Evolutionary conservation across 2,888 invertebrate species (phyloP).

Genomic region (Odontothrips loti): DNA sequence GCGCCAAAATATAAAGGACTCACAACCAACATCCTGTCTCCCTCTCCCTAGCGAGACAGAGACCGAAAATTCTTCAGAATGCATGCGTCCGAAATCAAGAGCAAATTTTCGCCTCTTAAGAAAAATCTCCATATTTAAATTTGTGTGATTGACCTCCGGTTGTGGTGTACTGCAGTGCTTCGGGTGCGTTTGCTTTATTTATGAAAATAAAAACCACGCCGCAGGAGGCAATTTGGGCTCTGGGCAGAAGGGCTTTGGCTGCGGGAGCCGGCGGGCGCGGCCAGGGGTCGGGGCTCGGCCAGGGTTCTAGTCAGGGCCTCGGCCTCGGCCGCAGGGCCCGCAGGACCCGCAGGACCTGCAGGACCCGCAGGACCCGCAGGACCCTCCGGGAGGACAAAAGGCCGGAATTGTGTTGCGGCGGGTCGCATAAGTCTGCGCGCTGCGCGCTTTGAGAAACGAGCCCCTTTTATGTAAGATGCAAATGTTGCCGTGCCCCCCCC

Average conservation of each 20-base stretch:
- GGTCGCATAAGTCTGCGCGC: slow-evolving; percentile 19
- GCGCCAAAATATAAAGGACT: too few relatives aligned
- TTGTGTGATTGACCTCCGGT: too few relatives aligned
- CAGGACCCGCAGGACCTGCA: background rate
- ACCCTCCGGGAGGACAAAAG: slow-evolving; percentile 11
- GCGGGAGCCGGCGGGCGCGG: background rate
- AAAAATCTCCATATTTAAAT: too few relatives aligned
- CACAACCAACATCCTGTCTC: too few relatives aligned
- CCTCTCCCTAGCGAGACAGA: too few relatives aligned
- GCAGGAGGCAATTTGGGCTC: background rate
- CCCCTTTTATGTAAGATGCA: slow-evolving; percentile 26
- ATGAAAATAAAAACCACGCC: too few relatives aligned
- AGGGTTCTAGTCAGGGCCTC: background rate
- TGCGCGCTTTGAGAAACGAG: slow-evolving; percentile 20
- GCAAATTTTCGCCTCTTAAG: too few relatives aligned
- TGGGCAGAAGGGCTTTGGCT: background rate
- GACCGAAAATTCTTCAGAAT: too few relatives aligned
- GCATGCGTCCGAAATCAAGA: too few relatives aligned
- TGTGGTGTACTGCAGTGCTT: too few relatives aligned
- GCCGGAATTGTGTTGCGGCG: slow-evolving; percentile 21
- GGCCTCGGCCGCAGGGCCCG: background rate
- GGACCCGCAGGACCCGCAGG: background rate
- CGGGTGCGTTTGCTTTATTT: too few relatives aligned
- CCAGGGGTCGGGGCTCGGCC: background rate
- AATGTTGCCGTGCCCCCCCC: background rate